Percentiles rank a stretch among this genome's conserved stretches.
Evolutionary conservation across 1,140 invertebrate species (phyloP).

Genomic region (Hycleus cichorii): DNA sequence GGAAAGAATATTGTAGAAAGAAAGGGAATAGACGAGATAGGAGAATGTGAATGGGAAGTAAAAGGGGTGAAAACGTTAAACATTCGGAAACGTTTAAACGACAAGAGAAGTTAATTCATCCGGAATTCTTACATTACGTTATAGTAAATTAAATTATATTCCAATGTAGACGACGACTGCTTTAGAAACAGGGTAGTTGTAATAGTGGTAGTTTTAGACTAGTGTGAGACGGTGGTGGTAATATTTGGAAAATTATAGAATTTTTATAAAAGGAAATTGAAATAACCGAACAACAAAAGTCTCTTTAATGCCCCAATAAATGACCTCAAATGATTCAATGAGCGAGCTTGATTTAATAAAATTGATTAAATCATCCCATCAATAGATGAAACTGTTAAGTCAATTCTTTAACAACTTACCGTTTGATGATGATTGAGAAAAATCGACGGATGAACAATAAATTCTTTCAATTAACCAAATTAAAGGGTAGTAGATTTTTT

Average conservation of each 20-base stretch:
- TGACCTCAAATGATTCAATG: constrained; percentile 20
- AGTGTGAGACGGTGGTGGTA: too few relatives aligned
- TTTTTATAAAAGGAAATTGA: too few relatives aligned
- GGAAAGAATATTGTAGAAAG: too few relatives aligned
- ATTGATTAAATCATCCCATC: constrained; percentile 27
- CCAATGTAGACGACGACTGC: constrained; percentile 4
- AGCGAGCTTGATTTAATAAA: constrained; percentile 24
- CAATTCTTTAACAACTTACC: constrained; percentile 11
- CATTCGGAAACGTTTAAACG: constrained; percentile 31
- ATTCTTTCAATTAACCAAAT: too few relatives aligned
- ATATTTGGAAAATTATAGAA: too few relatives aligned
- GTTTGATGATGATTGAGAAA: too few relatives aligned
- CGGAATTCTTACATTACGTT: constrained; percentile 31
- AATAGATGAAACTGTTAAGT: constrained; percentile 28
- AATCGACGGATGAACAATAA: too few relatives aligned
- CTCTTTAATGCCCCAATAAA: constrained; percentile 9
- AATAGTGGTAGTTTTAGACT: too few relatives aligned
- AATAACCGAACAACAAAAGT: too few relatives aligned
- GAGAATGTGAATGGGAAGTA: constrained; percentile 3
- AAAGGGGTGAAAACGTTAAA: constrained; percentile 31
- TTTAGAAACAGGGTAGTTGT: too few relatives aligned
- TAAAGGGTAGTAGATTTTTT: too few relatives aligned
- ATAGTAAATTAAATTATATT: constrained; percentile 28
- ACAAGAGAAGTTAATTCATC: constrained; percentile 30
- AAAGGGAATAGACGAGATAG: too few relatives aligned